Percentiles rank a stretch among this genome's conserved stretches.
These are phyloP conservation scores for Sphenopsis melanotis DNA, from an alignment of 2,797 vertebrate genomes.

Conservation along the genomic window DNA sequence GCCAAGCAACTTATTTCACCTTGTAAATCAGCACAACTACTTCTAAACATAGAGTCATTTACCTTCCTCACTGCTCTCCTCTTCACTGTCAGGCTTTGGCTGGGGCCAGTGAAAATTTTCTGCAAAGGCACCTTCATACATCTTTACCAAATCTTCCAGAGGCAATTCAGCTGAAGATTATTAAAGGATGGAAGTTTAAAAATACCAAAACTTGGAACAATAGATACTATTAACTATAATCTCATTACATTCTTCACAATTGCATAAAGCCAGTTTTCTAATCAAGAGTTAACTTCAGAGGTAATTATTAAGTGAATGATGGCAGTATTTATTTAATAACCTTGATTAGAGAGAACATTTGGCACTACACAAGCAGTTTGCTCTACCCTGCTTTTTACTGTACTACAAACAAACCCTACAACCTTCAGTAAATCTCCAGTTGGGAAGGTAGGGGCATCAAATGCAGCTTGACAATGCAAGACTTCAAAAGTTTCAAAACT, in stretches of 20 bases:
- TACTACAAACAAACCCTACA: neutral
- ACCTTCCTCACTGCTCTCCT: conserved; percentile 79
- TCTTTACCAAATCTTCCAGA: conserved; percentile 86
- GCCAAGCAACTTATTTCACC: neutral
- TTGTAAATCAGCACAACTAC: neutral
- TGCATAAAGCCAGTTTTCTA: neutral
- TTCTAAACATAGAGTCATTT: neutral
- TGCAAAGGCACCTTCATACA: conserved; percentile 92
- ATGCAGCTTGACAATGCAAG: neutral
- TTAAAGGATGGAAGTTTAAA: neutral
- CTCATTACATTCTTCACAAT: neutral
- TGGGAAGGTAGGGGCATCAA: neutral
- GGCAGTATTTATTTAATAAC: neutral
- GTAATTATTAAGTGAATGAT: neutral
- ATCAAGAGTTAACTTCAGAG: neutral
- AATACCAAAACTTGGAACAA: neutral
- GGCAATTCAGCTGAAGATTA: conserved; percentile 86
- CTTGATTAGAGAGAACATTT: neutral
- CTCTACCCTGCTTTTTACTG: neutral
- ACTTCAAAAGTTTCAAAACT: neutral
- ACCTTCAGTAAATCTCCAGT: neutral
- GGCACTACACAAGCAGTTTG: neutral
- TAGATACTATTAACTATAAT: neutral
- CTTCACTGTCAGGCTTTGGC: conserved; percentile 79
- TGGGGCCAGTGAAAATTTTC: conserved; percentile 90